Evolutionary conservation across 2,113 vertebrate species (phyloP).

Genomic region (Sterrhoptilus dennistouni): DNA sequence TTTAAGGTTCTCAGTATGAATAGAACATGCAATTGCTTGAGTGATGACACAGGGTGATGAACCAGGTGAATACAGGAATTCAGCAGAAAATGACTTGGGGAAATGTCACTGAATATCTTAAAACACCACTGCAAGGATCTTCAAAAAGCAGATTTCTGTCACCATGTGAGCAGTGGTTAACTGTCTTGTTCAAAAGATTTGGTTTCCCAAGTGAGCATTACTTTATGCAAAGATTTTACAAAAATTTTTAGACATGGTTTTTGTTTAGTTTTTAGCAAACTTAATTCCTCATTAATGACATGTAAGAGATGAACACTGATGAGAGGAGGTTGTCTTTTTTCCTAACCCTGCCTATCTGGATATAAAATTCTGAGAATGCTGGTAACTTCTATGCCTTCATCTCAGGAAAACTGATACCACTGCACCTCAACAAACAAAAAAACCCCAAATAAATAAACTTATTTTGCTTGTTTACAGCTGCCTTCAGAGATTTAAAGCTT

Average conservation of each 20-base stretch:
- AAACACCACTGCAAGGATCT: background rate
- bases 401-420: background rate
- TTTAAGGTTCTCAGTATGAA: background rate
- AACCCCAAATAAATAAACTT: background rate
- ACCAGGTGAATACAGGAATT: background rate
- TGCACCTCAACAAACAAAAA: background rate
- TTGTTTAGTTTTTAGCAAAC: background rate
- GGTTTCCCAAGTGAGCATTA: background rate
- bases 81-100: background rate
- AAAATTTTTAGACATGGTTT: background rate
- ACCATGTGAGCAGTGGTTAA: too few relatives aligned
- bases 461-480: background rate
- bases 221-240: background rate
- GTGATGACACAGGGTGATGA: background rate
- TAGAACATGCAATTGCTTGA: background rate
- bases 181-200: background rate
- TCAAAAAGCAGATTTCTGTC: background rate
- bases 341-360: background rate
- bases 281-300: background rate
- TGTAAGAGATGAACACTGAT: fast-evolving
- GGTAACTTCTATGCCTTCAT: background rate
- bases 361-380: background rate
- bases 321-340: background rate
- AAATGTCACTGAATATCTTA: background rate
- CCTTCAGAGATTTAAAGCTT: background rate